Evolutionary conservation across 2,113 vertebrate species (phyloP).

Genomic region (Siphamia tubifer): DNA sequence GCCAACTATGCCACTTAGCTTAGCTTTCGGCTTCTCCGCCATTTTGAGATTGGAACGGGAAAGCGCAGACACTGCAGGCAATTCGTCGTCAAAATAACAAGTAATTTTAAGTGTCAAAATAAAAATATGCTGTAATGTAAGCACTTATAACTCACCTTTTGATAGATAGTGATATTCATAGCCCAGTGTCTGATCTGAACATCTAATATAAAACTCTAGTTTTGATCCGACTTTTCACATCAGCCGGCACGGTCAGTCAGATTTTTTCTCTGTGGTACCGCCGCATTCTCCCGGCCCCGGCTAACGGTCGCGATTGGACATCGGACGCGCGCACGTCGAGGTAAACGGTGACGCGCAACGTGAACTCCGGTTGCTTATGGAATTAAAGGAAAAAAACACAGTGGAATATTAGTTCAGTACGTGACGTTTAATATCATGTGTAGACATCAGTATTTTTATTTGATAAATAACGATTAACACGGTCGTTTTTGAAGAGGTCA

Average conservation of each 20-base stretch:
- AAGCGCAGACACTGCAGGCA: conserved; percentile 74
- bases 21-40: conserved; percentile 78
- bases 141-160: conserved; percentile 56
- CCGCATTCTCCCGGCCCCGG: conserved; percentile 59
- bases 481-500: too few relatives aligned
- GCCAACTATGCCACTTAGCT: conserved; percentile 48
- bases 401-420: neutral
- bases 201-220: neutral
- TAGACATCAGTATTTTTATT: too few relatives aligned
- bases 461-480: too few relatives aligned
- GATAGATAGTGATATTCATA: conserved; percentile 20
- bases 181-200: neutral
- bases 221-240: conserved; percentile 60
- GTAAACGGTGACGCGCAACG: conserved; percentile 31
- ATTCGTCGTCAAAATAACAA: conserved; percentile 70
- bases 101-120: conserved; percentile 49
- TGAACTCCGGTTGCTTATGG: neutral
- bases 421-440: neutral
- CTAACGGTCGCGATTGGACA: conserved; percentile 60
- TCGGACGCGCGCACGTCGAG: conserved; percentile 69
- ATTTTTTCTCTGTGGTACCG: conserved; percentile 71
- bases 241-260: conserved; percentile 63
- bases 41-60: conserved; percentile 78
- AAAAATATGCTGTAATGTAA: neutral
- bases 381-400: neutral